Conservation (phyloP, 1,140 invertebrate genomes). For the Lasioglossum baleicum region DNA sequence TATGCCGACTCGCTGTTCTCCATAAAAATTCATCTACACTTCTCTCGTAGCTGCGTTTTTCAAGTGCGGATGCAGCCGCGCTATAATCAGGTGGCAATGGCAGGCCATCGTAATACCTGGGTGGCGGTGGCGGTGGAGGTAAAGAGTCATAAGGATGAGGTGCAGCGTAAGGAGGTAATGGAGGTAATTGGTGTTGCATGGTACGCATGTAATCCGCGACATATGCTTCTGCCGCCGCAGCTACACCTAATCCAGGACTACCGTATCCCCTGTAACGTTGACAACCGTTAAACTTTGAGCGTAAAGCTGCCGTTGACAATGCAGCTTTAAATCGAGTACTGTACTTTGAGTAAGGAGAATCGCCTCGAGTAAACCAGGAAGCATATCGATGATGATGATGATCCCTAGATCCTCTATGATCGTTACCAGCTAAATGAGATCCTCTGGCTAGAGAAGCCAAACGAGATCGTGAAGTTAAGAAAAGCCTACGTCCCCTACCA, state of each 20-base stretch:
- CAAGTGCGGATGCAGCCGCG: slow-evolving; percentile 81
- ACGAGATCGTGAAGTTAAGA: slow-evolving; percentile 77
- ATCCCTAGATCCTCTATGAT: slow-evolving; percentile 74
- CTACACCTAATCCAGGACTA: slow-evolving; percentile 75
- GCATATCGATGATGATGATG: slow-evolving; percentile 72
- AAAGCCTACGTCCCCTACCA: slow-evolving; percentile 77
- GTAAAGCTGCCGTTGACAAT: background rate
- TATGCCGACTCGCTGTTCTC: slow-evolving; percentile 83
- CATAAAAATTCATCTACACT: slow-evolving; percentile 95
- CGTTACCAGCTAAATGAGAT: slow-evolving; percentile 64
- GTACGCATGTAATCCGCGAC: slow-evolving; percentile 89
- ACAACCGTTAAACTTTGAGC: slow-evolving; percentile 5
- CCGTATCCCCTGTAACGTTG: slow-evolving; percentile 71
- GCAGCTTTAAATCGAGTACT: background rate
- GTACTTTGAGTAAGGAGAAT: slow-evolving; percentile 76
- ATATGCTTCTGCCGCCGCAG: slow-evolving; percentile 87
- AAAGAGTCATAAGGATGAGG: slow-evolving; percentile 86
- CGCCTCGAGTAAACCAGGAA: slow-evolving; percentile 74
- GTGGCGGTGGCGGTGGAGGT: slow-evolving; percentile 86
- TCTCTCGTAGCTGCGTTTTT: slow-evolving; percentile 91
- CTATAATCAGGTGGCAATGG: slow-evolving; percentile 83
- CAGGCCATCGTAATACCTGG: slow-evolving; percentile 87
- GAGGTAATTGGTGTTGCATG: slow-evolving; percentile 89
- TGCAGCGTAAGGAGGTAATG: slow-evolving; percentile 85
- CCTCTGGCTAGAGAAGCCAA: slow-evolving; percentile 76